These are phyloP conservation scores for Amphiprion ocellaris DNA, from an alignment of 2,113 vertebrate genomes.

Conservation along the genomic window DNA sequence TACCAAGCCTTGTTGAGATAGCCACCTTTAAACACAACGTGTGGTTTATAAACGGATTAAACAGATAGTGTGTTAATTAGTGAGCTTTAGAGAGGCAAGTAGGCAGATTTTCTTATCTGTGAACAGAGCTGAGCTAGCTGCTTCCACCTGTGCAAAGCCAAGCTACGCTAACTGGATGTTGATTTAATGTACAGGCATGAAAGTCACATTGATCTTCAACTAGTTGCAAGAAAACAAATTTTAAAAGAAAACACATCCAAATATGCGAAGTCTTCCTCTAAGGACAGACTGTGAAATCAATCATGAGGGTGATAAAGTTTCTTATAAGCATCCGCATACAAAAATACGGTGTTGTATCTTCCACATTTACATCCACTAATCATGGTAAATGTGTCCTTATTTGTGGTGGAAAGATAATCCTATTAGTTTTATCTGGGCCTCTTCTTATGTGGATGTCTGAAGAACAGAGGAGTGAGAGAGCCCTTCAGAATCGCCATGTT, in stretches of 20 bases:
- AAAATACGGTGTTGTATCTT: conserved; percentile 5
- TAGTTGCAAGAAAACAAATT: no score
- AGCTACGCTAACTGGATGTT: neutral
- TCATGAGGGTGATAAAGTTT: no score
- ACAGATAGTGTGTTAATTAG: conserved; percentile 10
- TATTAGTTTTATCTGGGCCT: conserved; percentile 12
- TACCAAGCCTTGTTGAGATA: neutral
- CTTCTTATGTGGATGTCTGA: conserved; percentile 29
- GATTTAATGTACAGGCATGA: conserved; percentile 9
- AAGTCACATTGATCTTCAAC: conserved; percentile 15
- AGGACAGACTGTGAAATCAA: neutral
- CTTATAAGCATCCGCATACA: neutral
- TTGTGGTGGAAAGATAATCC: conserved; percentile 22
- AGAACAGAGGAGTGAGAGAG: conserved; percentile 5
- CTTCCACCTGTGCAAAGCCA: conserved; percentile 12
- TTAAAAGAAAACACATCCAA: no score
- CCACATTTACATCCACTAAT: conserved; percentile 8
- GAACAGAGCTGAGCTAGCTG: conserved; percentile 19
- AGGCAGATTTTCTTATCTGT: neutral
- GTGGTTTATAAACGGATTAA: conserved; percentile 9
- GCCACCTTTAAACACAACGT: neutral
- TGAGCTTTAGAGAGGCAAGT: neutral
- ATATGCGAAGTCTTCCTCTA: neutral
- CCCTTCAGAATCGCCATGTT: conserved; percentile 6
- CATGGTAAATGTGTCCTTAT: conserved; percentile 26